Evolutionary conservation across 2,888 invertebrate genomes (phyloP).

Genomic region (Colostygia pectinataria): DNA sequence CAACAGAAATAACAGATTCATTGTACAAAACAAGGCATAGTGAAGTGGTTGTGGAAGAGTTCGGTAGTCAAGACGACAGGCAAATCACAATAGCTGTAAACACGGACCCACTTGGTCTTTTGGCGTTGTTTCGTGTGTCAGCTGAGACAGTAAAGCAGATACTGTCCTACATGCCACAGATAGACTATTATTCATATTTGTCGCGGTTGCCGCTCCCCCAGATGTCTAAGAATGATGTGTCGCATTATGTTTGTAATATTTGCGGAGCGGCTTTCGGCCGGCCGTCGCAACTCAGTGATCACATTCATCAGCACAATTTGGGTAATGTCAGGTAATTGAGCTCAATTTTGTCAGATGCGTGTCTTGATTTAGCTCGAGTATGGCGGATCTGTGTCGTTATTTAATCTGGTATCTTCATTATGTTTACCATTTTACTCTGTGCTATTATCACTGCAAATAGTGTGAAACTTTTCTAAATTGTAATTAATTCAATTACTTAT

Average conservation of each 20-base stretch:
- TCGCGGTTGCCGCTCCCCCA: conserved; percentile 41
- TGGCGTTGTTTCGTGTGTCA: conserved; percentile 57
- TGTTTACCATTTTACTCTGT: not conserved
- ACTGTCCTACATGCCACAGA: conserved; percentile 55
- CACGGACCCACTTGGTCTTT: conserved; percentile 65
- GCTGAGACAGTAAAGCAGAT: conserved; percentile 56
- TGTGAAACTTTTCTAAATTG: too few species aligned
- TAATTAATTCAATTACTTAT: too few species aligned
- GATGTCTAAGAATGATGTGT: conserved; percentile 23
- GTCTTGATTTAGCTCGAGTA: conserved; percentile 2
- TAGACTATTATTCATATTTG: conserved; percentile 53
- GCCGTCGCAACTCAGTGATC: conserved; percentile 59
- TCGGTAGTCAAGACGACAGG: conserved; percentile 19
- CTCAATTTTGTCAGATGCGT: conserved; percentile 19
- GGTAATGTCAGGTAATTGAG: conserved; percentile 53
- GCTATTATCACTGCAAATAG: too few species aligned
- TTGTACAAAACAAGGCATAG: conserved; percentile 36
- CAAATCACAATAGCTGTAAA: conserved; percentile 64
- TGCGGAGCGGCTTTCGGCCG: conserved; percentile 60
- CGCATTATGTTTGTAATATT: conserved; percentile 60
- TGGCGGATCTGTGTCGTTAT: conserved; percentile 12
- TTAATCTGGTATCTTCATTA: conserved; percentile 18
- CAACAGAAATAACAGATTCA: conserved; percentile 58
- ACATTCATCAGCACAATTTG: conserved; percentile 58
- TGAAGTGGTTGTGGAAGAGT: conserved; percentile 35